A percentile compares a stretch with the other conserved stretches of the same genome.
Evolutionary conservation across 2,888 invertebrate genomes (phyloP).

Genomic region (Nomada lathburiana): DNA sequence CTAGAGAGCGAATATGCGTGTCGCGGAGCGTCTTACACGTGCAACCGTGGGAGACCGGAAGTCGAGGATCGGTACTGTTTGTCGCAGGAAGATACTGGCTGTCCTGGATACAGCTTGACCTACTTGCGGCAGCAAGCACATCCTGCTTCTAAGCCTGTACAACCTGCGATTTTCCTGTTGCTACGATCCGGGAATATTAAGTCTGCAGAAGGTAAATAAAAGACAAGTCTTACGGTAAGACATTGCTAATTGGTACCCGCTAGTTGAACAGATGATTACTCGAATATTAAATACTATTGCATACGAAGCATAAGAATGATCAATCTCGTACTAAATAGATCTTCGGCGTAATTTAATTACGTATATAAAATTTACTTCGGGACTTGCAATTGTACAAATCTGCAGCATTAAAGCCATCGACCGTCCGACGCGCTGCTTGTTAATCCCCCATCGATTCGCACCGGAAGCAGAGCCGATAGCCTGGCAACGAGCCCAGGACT

Average conservation of each 20-base stretch:
- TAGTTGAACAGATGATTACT: too few relatives aligned
- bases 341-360: too few relatives aligned
- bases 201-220: too few relatives aligned
- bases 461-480: background rate
- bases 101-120: conserved; percentile 40
- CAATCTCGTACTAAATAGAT: too few relatives aligned
- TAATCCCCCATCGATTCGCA: conserved; percentile 9
- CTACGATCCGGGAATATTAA: too few relatives aligned
- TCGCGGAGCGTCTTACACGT: conserved; percentile 59
- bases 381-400: too few relatives aligned
- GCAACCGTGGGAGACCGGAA: conserved; percentile 70
- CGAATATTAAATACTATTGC: too few relatives aligned
- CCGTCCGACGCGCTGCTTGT: background rate
- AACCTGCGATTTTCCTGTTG: background rate
- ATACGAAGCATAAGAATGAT: too few relatives aligned
- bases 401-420: background rate
- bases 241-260: too few relatives aligned
- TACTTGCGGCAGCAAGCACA: conserved; percentile 25
- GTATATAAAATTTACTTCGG: too few relatives aligned
- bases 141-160: conserved; percentile 1
- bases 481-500: conserved; percentile 35
- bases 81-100: conserved; percentile 44
- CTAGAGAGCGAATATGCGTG: conserved; percentile 52
- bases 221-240: background rate
- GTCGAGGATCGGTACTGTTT: conserved; percentile 48